Percentiles rank a stretch among this genome's conserved stretches.
phyloP scores from a whole-genome alignment of 1,140 invertebrate species.

The Bombus pyrosoma region DNA sequence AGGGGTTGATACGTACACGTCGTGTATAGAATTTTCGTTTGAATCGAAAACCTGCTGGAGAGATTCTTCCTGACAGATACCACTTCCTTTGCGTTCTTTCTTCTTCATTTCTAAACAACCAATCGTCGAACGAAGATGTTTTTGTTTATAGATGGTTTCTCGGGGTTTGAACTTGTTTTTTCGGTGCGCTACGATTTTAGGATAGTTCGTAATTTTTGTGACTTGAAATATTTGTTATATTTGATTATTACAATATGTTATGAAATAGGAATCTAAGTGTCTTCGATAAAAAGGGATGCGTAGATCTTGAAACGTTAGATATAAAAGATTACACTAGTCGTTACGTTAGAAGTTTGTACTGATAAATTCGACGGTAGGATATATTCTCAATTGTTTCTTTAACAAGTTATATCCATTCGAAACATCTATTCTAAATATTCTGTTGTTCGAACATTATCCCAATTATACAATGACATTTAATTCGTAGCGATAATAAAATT shows the following conservation, averaged over 20 bases:
- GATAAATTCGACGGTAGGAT: too few relatives aligned
- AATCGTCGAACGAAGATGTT: background rate
- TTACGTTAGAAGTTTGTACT: too few relatives aligned
- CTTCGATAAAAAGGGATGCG: too few relatives aligned
- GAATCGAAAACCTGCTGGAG: conserved; percentile 55
- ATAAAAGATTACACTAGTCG: too few relatives aligned
- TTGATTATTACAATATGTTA: too few relatives aligned
- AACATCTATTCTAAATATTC: too few relatives aligned
- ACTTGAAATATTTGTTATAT: background rate
- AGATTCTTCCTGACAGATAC: conserved; percentile 27
- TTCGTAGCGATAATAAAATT: background rate
- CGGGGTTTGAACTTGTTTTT: background rate
- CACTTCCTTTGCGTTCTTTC: conserved; percentile 26
- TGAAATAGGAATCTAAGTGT: too few relatives aligned
- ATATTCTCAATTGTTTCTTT: too few relatives aligned
- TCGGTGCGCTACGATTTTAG: background rate
- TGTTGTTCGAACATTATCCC: too few relatives aligned
- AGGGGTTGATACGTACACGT: conserved; percentile 50
- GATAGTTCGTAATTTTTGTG: background rate
- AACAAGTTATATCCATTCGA: too few relatives aligned
- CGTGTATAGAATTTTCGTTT: conserved; percentile 2
- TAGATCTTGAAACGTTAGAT: too few relatives aligned
- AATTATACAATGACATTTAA: too few relatives aligned
- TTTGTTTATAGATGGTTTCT: background rate
- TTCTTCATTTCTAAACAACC: conserved; percentile 12